phyloP scores from a whole-genome alignment of 2,888 invertebrate species.

The Rhimphoctona megacephalus region DNA sequence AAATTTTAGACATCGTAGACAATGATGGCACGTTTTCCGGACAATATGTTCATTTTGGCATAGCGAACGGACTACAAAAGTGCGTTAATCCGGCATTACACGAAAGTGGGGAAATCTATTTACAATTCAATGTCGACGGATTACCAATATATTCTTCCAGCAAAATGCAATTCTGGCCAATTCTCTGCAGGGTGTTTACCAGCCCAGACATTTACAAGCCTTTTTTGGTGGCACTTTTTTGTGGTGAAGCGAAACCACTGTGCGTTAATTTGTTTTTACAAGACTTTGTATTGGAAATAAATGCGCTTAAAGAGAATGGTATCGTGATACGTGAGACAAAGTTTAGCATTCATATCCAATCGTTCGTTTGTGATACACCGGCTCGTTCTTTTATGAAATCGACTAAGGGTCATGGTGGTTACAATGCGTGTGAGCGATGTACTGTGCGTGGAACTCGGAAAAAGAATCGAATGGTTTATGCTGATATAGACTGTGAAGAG shows the following conservation, averaged over 20 bases:
- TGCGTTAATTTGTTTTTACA: conserved; percentile 40
- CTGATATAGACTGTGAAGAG: neutral
- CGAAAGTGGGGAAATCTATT: conserved; percentile 48
- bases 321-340: conserved; percentile 15
- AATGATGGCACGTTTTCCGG: conserved; percentile 24
- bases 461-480: conserved; percentile 31
- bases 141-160: conserved; percentile 56
- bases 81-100: conserved; percentile 62
- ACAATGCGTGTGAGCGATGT: conserved; percentile 61
- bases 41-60: conserved; percentile 62
- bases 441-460: conserved; percentile 29
- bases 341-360: conserved; percentile 46
- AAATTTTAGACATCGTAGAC: conserved; percentile 34
- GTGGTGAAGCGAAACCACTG: conserved; percentile 58
- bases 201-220: conserved; percentile 57
- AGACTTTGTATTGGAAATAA: conserved; percentile 63
- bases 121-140: conserved; percentile 68
- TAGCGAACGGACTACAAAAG: conserved; percentile 57
- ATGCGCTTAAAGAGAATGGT: conserved; percentile 13
- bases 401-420: conserved; percentile 56
- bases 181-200: conserved; percentile 57
- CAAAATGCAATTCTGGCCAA: conserved; percentile 64
- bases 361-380: conserved; percentile 63
- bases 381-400: conserved; percentile 58
- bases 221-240: conserved; percentile 65